Percentiles rank a stretch among this genome's conserved stretches.
Conservation (phyloP, 2,797 vertebrate genomes). For the Crypturellus tataupa region DNA sequence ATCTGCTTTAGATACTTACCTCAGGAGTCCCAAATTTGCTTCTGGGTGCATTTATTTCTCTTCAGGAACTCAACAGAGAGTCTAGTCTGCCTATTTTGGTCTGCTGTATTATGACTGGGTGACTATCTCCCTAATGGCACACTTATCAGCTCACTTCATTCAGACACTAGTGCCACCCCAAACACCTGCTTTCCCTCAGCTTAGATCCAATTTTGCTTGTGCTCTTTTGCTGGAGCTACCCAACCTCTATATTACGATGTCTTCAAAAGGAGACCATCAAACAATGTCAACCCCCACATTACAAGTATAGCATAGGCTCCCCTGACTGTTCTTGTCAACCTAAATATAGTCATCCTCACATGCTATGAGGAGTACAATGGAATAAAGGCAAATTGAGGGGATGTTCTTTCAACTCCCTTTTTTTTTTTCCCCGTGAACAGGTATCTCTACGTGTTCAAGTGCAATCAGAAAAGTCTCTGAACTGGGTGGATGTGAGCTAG, state of each 20-base stretch:
- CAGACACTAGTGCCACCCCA: neutral
- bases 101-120: neutral
- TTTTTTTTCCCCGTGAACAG: neutral
- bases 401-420: neutral
- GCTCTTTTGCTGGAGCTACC: neutral
- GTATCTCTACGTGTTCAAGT: neutral
- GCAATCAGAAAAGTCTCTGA: neutral
- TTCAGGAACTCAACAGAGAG: neutral
- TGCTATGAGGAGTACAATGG: slow-evolving; percentile 13
- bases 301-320: neutral
- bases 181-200: neutral
- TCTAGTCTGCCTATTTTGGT: neutral
- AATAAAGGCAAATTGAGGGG: slow-evolving; percentile 36
- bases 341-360: slow-evolving; percentile 16
- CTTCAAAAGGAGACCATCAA: neutral
- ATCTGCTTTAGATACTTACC: neutral
- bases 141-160: neutral
- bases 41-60: neutral
- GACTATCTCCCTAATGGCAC: neutral
- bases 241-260: neutral
- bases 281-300: neutral
- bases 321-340: neutral
- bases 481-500: neutral
- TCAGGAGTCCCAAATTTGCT: neutral
- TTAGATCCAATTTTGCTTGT: neutral